Evolutionary conservation across 2,888 invertebrate species (phyloP).

Genomic region (Linnaemya tessellans): DNA sequence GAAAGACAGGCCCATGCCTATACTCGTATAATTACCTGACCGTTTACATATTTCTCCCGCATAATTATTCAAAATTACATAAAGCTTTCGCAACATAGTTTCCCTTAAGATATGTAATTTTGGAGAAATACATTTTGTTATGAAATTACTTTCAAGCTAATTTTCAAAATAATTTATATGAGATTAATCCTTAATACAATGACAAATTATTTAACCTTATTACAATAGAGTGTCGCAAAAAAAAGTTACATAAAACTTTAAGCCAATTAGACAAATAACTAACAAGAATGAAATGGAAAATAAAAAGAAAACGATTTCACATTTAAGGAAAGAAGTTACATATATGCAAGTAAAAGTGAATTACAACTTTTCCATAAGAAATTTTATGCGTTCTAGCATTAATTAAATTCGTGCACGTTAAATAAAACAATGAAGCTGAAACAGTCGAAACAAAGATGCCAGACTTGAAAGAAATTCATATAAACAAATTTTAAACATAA

Average conservation of each 20-base stretch:
- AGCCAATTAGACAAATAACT: constrained; percentile 66
- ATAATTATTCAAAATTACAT: no score
- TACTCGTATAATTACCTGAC: no score
- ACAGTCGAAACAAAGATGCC: background rate
- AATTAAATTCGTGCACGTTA: constrained; percentile 77
- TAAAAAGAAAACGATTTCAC: background rate
- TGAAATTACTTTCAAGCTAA: no score
- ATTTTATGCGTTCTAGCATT: constrained; percentile 69
- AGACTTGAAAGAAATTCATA: background rate
- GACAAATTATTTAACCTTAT: background rate
- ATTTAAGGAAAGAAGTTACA: background rate
- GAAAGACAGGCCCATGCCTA: no score
- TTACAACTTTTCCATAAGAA: constrained; percentile 26
- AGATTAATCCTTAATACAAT: background rate
- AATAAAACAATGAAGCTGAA: constrained; percentile 14
- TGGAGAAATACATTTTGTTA: no score
- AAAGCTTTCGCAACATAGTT: no score
- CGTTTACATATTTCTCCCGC: no score
- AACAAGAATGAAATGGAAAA: background rate
- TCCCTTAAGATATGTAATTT: no score
- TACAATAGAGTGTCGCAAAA: background rate
- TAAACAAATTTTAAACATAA: background rate
- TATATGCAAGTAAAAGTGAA: constrained; percentile 59
- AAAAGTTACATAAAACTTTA: constrained; percentile 41
- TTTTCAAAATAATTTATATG: background rate